phyloP scores from a whole-genome alignment of 2,888 invertebrate species.

The Drosophila anomelani region DNA sequence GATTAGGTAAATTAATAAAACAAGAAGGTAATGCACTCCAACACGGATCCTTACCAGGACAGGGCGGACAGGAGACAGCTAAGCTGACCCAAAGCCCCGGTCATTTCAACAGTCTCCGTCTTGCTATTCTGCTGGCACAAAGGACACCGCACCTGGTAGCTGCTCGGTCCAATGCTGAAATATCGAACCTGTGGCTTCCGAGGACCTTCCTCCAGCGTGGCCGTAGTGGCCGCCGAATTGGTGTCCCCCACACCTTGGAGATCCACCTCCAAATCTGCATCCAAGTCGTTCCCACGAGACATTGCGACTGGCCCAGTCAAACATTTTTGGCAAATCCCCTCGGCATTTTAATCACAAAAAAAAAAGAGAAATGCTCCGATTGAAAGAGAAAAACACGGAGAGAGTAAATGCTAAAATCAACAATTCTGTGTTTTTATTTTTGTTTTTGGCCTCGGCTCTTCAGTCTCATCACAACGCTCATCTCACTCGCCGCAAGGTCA shows the following conservation, averaged over 20 bases:
- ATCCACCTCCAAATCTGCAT: constrained; percentile 69
- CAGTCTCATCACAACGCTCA: constrained; percentile 17
- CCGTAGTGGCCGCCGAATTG: constrained; percentile 54
- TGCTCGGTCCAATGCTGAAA: constrained; percentile 81
- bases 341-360: neutral
- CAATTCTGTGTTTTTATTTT: constrained; percentile 21
- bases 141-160: constrained; percentile 78
- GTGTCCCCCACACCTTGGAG: constrained; percentile 49
- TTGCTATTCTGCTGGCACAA: constrained; percentile 75
- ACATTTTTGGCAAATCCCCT: constrained; percentile 16
- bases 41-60: constrained; percentile 68
- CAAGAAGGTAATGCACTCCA: neutral
- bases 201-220: constrained; percentile 47
- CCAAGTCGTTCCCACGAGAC: constrained; percentile 70
- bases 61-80: constrained; percentile 77
- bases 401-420: constrained; percentile 21
- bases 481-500: constrained; percentile 30
- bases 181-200: constrained; percentile 78
- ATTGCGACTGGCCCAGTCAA: constrained; percentile 60
- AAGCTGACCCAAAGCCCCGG: constrained; percentile 75
- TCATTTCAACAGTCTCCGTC: constrained; percentile 78
- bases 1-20: neutral
- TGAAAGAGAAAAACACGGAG: constrained; percentile 28
- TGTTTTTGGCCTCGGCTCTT: constrained; percentile 14
- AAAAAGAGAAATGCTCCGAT: constrained; percentile 17